Percentiles rank a stretch among this genome's conserved stretches.
phyloP scores from a whole-genome alignment of 1,140 invertebrate genomes.

The Heliothis virescens region DNA sequence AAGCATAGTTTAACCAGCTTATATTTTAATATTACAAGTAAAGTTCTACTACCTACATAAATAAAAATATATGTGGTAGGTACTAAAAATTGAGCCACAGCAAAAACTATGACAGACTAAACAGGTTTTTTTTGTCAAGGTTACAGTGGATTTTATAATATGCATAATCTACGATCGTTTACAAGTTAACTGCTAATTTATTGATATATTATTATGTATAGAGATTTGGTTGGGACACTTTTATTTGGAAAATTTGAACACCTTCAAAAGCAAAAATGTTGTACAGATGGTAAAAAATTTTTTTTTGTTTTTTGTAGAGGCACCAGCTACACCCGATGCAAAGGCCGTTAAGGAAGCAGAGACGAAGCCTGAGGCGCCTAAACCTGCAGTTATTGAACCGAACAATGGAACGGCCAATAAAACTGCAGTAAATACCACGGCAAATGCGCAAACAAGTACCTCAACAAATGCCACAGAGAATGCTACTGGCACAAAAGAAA shows the following conservation, averaged over 20 bases:
- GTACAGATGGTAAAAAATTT: neutral
- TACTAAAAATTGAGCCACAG: neutral
- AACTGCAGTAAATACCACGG: no score
- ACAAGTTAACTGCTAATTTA: constrained; percentile 8
- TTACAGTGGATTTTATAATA: constrained; percentile 20
- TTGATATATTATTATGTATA: neutral
- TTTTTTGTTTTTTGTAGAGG: neutral
- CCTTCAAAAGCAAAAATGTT: no score
- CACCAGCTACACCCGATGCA: neutral
- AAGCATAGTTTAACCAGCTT: no score
- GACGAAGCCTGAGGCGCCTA: neutral
- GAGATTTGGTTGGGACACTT: neutral
- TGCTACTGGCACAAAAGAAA: neutral
- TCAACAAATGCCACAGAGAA: neutral
- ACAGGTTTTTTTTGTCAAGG: constrained; percentile 23
- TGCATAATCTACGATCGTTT: neutral
- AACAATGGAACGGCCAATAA: neutral
- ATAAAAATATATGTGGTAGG: neutral
- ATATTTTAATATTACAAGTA: no score
- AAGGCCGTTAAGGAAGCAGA: neutral
- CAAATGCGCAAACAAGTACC: neutral
- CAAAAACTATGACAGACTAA: constrained; percentile 16
- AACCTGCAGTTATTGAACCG: neutral
- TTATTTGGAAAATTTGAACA: no score
- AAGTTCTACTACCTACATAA: no score